Percentiles rank a stretch among this genome's conserved stretches.
Evolutionary conservation across 2,113 vertebrate genomes (phyloP).

Genomic region (Chlorocebus sabaeus): DNA sequence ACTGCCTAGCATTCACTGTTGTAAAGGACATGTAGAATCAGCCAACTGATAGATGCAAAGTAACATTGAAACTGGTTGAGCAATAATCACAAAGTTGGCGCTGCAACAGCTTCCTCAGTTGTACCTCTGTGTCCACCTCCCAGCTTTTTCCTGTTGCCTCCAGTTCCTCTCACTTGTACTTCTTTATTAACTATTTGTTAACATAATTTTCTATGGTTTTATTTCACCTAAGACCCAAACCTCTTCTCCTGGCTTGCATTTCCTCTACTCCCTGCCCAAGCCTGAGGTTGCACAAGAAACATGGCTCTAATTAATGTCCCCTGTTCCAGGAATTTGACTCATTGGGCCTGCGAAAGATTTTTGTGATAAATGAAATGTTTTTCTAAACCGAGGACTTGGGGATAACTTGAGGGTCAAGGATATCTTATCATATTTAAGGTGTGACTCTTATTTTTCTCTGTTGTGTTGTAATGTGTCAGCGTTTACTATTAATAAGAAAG

Average conservation of each 20-base stretch:
- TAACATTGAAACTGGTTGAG: neutral
- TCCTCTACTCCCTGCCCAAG: neutral
- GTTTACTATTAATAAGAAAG: constrained; percentile 16
- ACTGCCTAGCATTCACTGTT: neutral
- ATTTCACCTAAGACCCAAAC: neutral
- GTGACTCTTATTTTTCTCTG: neutral
- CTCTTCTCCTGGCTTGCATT: neutral
- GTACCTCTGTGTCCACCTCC: neutral
- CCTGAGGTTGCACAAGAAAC: neutral
- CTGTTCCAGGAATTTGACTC: neutral
- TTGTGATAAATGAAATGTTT: neutral
- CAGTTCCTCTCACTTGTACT: neutral
- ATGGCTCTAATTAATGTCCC: neutral
- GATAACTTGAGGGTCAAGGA: neutral
- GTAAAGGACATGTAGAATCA: neutral
- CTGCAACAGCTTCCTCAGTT: neutral
- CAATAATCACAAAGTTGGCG: neutral
- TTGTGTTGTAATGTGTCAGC: neutral
- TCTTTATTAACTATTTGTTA: neutral
- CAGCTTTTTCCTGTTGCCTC: neutral
- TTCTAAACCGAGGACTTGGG: neutral
- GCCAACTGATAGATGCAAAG: neutral
- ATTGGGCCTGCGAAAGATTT: neutral
- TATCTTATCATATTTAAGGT: neutral
- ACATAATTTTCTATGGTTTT: neutral